Base-by-base conservation (phyloP, 2,888 invertebrate species). In the Emmelina monodactyla region DNA sequence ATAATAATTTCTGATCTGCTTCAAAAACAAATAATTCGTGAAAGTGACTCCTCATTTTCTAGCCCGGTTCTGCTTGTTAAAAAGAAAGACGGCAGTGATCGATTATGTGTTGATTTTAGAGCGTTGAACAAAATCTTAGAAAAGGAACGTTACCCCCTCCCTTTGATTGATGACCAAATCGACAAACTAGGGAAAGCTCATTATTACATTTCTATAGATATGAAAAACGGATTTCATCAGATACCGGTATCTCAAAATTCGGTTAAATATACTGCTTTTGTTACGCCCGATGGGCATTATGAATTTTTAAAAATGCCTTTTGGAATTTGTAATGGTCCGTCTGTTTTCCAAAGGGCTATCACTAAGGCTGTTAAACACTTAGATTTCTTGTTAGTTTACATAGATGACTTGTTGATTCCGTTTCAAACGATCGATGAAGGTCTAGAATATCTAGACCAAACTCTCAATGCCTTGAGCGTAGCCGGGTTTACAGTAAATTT, bases 301-400 rank as follows among this genome's bases (percentile, higher is more conserved):
- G 46, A 48, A 34, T 48, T 40, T 33, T 7, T 43, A 1, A 42
- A 43, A 36, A 46, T 49, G 46, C 45, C 46, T 1, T 49, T 44
- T 32, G 47, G 45, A 5, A 40, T 47, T 22, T 40, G 40, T 31
- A 46, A 46, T 33, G 46, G 42, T 1, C 45, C 46, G 1, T 10
- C 43, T 1, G 47, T 49, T 0, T 47, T 44, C 22, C 47, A 49
- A 36, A 22, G 41, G 7, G 41, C 44, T 2, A 45, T 47, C 2
- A 22, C 30, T 2, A 43, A 41, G 19, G 43, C 41, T 1, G 38
- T 47, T n/a, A 29, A 38, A 33, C 31, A 44, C 16, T 32, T 44
- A 7, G 36, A 43, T 16, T 43, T 41, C 11, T 14, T 47, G 2
- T 14, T 44, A 11, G 40, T 44, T 1, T 46, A 44, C 31, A 39